A percentile compares a stretch with the other conserved stretches of the same genome.
Conservation (phyloP, 2,113 vertebrate genomes). For the Anarhynchus alexandrinus region DNA sequence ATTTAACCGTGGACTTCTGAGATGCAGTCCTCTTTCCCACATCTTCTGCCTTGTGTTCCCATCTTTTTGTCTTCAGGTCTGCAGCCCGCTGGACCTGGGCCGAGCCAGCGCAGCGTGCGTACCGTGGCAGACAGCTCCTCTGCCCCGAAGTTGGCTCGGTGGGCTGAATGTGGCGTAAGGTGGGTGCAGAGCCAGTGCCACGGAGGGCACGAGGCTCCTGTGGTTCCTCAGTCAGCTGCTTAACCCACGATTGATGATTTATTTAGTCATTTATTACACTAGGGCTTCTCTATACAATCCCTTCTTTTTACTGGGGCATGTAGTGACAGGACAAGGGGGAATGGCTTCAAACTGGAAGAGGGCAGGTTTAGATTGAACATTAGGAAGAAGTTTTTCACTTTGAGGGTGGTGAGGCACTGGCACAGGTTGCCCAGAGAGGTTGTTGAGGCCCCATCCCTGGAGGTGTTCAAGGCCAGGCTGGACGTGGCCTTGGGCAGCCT, state of each 20-base stretch:
- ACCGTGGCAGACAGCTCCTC: not conserved
- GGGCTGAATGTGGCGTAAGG: not conserved
- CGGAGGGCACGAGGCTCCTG: not conserved
- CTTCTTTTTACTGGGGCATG: too few relatives aligned
- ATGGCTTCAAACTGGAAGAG: too few relatives aligned
- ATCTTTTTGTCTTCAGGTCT: not conserved
- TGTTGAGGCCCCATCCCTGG: too few relatives aligned
- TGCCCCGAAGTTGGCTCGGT: fast-evolving
- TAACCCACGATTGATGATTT: not conserved
- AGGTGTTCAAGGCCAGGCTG: too few relatives aligned
- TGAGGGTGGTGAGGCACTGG: too few relatives aligned
- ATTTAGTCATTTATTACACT: not conserved
- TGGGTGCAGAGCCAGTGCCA: not conserved
- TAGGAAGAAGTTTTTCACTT: too few relatives aligned
- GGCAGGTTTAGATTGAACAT: too few relatives aligned
- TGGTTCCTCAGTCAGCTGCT: not conserved
- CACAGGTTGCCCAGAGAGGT: too few relatives aligned
- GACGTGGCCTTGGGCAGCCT: too few relatives aligned
- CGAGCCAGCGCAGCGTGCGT: fast-evolving
- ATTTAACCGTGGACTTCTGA: not conserved
- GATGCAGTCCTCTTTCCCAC: not conserved
- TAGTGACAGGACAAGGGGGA: too few relatives aligned
- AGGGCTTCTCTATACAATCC: not conserved
- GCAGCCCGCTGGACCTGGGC: not conserved
- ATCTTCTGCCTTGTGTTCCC: not conserved